phyloP scores from a whole-genome alignment of 2,113 vertebrate genomes.

The Benitochromis conjunctus region DNA sequence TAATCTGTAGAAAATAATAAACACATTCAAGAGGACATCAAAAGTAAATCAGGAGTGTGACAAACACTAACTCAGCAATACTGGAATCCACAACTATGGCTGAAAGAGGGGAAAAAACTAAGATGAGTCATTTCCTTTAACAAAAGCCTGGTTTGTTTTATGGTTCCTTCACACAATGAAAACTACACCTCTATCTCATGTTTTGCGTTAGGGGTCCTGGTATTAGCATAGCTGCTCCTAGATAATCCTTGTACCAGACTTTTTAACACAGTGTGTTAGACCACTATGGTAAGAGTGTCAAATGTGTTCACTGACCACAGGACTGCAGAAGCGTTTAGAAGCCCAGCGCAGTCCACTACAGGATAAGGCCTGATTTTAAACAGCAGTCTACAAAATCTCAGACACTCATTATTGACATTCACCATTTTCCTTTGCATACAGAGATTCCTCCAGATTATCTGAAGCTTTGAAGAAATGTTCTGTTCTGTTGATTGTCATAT shows the following conservation, averaged over 20 bases:
- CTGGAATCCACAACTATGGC: neutral
- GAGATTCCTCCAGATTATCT: neutral
- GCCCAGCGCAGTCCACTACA: neutral
- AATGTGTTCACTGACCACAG: neutral
- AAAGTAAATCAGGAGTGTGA: neutral
- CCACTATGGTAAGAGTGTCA: neutral
- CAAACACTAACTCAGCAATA: neutral
- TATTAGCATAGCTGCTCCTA: neutral
- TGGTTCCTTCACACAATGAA: neutral
- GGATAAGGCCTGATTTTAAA: neutral
- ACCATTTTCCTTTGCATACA: neutral
- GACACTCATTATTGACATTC: neutral
- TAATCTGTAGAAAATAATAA: neutral
- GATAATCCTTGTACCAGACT: accelerated
- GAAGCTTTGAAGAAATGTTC: neutral
- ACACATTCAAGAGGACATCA: neutral
- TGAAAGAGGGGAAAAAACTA: neutral
- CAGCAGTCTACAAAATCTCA: neutral
- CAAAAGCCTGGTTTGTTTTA: neutral
- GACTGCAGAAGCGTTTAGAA: neutral
- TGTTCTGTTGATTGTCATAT: neutral
- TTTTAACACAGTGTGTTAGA: neutral
- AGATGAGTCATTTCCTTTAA: neutral
- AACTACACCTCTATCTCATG: neutral
- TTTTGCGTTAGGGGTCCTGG: neutral